These are phyloP conservation scores for Telmatochromis brachygnathus DNA, from an alignment of 2,113 vertebrate genomes.

Conservation along the genomic window DNA sequence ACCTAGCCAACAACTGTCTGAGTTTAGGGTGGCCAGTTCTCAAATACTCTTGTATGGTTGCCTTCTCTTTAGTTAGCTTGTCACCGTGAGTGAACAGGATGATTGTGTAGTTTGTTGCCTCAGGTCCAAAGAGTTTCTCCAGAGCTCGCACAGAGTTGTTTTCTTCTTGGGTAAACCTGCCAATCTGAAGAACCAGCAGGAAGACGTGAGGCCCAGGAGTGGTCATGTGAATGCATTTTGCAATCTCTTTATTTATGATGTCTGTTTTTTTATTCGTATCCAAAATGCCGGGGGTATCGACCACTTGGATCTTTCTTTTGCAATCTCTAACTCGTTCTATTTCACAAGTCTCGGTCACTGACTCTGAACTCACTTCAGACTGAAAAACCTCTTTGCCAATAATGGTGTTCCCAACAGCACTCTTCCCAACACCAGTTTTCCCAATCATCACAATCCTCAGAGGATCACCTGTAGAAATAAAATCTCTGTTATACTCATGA, in stretches of 20 bases:
- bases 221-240: background rate
- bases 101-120: background rate
- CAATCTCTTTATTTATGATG: background rate
- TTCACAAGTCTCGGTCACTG: background rate
- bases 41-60: background rate
- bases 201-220: background rate
- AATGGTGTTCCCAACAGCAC: slow-evolving; percentile 17
- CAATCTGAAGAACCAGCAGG: background rate
- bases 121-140: slow-evolving; percentile 18
- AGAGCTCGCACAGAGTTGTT: background rate
- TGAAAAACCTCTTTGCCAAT: background rate
- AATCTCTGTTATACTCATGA: background rate
- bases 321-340: background rate
- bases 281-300: slow-evolving; percentile 19
- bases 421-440: slow-evolving; percentile 21
- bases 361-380: background rate
- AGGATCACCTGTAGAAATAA: background rate
- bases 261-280: background rate
- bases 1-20: background rate
- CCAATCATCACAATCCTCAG: slow-evolving; percentile 2
- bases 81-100: background rate
- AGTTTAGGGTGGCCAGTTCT: background rate
- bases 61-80: background rate
- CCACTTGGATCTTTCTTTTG: background rate
- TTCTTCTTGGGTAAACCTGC: slow-evolving; percentile 32